phyloP scores from a whole-genome alignment of 2,113 vertebrate genomes.

The Cyanistes caeruleus region DNA sequence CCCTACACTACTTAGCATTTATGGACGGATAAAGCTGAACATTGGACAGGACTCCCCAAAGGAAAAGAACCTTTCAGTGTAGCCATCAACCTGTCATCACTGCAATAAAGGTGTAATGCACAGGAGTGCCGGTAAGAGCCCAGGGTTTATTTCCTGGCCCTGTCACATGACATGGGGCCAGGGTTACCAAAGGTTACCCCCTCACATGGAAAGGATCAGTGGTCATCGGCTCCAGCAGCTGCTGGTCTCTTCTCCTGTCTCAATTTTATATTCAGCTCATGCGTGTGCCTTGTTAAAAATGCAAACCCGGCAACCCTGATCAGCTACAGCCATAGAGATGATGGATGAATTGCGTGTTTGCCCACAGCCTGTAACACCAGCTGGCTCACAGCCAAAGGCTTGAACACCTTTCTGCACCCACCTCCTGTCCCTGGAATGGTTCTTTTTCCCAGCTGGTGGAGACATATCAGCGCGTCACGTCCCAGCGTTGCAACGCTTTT shows the following conservation, averaged over 20 bases:
- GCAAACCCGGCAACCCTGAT: neutral
- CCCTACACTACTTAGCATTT: constrained; percentile 53
- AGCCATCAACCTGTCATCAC: constrained; percentile 80
- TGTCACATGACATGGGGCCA: constrained; percentile 45
- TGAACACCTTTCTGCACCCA: neutral
- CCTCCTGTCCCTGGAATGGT: neutral
- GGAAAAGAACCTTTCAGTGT: constrained; percentile 77
- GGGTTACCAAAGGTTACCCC: constrained; percentile 50
- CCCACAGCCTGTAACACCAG: neutral
- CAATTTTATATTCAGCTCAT: neutral
- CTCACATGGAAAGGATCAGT: constrained; percentile 57
- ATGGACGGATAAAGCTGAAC: constrained; percentile 46
- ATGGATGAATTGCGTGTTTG: neutral
- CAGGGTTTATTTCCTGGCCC: constrained; percentile 57
- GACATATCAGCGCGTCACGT: rapidly evolving
- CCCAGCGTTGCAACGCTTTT: neutral
- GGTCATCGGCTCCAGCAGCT: neutral
- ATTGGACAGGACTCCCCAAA: constrained; percentile 73
- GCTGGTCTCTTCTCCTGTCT: constrained; percentile 9
- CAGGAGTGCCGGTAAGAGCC: constrained; percentile 54
- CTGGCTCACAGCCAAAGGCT: rapidly evolving
- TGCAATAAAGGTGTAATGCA: constrained; percentile 68
- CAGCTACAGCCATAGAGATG: neutral
- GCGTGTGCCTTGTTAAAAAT: neutral
- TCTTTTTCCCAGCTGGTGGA: neutral